Percentiles rank a stretch among this genome's conserved stretches.
Conservation (phyloP, 2,797 vertebrate genomes). For the Scarus forsteni region DNA sequence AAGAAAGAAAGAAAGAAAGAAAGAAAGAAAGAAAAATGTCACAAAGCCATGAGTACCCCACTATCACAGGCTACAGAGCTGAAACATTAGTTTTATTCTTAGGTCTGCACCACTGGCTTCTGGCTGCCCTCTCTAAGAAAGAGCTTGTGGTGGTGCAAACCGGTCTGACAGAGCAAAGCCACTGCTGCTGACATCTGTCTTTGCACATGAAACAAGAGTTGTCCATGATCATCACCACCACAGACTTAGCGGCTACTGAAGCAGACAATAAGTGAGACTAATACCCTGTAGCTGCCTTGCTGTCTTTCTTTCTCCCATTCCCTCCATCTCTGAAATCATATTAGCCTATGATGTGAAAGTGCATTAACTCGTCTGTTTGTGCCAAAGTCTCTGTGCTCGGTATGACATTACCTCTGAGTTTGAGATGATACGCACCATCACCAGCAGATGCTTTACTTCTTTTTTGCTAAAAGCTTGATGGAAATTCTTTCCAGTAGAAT, state of each 20-base stretch:
- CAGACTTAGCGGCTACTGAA: conserved; percentile 75
- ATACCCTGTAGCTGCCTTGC: conserved; percentile 66
- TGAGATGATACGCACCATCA: conserved; percentile 49
- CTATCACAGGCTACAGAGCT: conserved; percentile 47
- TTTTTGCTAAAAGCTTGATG: conserved; percentile 47
- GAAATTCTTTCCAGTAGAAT: conserved; percentile 43
- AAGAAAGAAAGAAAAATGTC: conserved; percentile 39
- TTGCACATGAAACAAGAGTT: conserved; percentile 69
- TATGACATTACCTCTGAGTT: conserved; percentile 62
- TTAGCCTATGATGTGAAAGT: conserved; percentile 77
- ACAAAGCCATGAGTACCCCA: conserved; percentile 48
- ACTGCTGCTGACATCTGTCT: conserved; percentile 75
- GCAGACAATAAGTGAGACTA: conserved; percentile 76
- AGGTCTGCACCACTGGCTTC: conserved; percentile 67
- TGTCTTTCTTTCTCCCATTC: conserved; percentile 67
- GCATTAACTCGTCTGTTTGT: conserved; percentile 76
- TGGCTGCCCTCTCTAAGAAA: conserved; percentile 68
- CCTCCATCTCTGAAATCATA: conserved; percentile 76
- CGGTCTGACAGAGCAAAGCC: conserved; percentile 58
- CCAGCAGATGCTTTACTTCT: conserved; percentile 48
- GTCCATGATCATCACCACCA: conserved; percentile 69
- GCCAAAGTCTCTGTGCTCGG: conserved; percentile 60
- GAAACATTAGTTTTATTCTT: conserved; percentile 81
- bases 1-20: conserved; percentile 36
- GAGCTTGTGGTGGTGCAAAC: conserved; percentile 72